Percentiles rank a stretch among this genome's conserved stretches.
These are phyloP conservation scores for Rhizoglyphus robini DNA, from an alignment of 1,140 invertebrate genomes.

Conservation along the genomic window DNA sequence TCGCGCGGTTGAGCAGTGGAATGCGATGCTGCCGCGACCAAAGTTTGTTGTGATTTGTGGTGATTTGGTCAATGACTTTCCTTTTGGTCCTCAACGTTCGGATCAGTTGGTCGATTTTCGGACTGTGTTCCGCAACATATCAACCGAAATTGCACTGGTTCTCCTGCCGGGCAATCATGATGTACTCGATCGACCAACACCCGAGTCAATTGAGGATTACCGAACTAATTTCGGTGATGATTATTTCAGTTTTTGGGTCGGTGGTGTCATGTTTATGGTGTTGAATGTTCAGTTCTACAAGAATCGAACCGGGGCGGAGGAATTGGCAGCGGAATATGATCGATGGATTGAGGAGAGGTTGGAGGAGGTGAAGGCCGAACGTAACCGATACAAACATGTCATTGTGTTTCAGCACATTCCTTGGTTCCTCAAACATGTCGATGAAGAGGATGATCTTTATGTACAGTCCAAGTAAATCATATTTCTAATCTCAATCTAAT, in stretches of 20 bases:
- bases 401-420: slow-evolving; percentile 46
- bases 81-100: slow-evolving; percentile 30
- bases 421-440: slow-evolving; percentile 36
- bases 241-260: slow-evolving; percentile 42
- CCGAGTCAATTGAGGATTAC: slow-evolving; percentile 33
- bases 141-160: slow-evolving; percentile 38
- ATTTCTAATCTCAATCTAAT: neutral
- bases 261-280: slow-evolving; percentile 41
- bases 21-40: slow-evolving; percentile 33
- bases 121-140: slow-evolving; percentile 34
- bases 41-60: slow-evolving; percentile 45
- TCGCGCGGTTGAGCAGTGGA: slow-evolving; percentile 35
- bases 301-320: slow-evolving; percentile 27
- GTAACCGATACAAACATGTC: slow-evolving; percentile 29
- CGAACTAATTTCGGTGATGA: slow-evolving; percentile 40
- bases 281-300: slow-evolving; percentile 42
- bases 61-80: slow-evolving; percentile 41
- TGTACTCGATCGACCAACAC: slow-evolving; percentile 40
- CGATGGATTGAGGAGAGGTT: slow-evolving; percentile 36
- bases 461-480: too few species aligned
- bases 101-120: slow-evolving; percentile 33
- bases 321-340: slow-evolving; percentile 36
- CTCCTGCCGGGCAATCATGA: slow-evolving; percentile 48
- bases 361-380: slow-evolving; percentile 22
- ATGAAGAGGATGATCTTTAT: slow-evolving; percentile 30